These are phyloP conservation scores for Ophiothrix spiculata DNA, from an alignment of 35 echinoderm and acorn worm species.

Conservation along the genomic window DNA sequence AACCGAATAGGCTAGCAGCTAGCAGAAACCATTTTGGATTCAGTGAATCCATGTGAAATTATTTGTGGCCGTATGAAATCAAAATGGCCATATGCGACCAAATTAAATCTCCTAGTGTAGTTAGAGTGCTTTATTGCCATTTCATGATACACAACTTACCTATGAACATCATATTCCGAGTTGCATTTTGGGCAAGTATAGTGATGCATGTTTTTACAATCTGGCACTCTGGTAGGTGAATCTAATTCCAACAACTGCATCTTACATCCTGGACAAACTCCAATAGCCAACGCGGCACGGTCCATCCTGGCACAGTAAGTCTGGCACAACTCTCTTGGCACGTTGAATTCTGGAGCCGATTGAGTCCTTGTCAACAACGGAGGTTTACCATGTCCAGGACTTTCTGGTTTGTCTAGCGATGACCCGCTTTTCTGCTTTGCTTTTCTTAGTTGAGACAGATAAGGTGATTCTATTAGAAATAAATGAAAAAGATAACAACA, in stretches of 20 bases:
- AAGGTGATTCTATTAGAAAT: not conserved
- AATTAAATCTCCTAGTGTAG: no score
- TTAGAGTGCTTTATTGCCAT: no score
- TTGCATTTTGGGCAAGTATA: not conserved
- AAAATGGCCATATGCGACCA: no score
- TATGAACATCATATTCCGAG: not conserved
- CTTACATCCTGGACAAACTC: not conserved
- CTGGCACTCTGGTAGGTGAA: not conserved
- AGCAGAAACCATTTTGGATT: no score
- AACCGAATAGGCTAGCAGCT: no score
- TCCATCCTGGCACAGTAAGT: not conserved
- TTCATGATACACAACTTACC: not conserved
- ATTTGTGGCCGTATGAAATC: no score
- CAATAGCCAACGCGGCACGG: not conserved
- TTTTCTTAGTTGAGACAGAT: not conserved
- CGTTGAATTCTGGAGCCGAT: not conserved
- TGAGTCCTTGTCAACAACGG: not conserved
- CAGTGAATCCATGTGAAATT: no score
- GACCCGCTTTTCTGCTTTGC: not conserved
- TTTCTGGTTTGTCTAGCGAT: not conserved
- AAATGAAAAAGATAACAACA: not conserved
- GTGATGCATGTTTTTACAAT: not conserved
- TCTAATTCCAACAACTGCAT: not conserved
- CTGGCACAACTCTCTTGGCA: not conserved
- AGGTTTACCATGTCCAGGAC: not conserved